These are phyloP conservation scores for Ictalurus punctatus DNA, from an alignment of 2,113 vertebrate genomes.

Conservation along the genomic window DNA sequence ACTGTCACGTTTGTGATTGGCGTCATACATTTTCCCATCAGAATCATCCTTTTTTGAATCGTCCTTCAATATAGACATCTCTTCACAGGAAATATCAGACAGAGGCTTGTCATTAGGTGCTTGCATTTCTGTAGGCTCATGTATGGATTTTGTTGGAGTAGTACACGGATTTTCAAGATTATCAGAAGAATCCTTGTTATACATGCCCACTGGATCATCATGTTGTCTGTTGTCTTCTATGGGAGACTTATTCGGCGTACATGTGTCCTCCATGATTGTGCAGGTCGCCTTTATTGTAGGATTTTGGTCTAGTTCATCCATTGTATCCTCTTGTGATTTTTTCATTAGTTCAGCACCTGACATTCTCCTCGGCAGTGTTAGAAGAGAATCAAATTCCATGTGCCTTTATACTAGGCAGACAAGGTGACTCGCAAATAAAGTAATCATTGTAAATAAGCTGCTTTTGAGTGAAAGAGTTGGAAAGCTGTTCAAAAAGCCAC, in stretches of 20 bases:
- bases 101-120: neutral
- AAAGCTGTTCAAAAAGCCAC: neutral
- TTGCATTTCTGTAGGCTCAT: neutral
- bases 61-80: neutral
- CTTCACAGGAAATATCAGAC: neutral
- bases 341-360: constrained; percentile 21
- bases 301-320: constrained; percentile 8
- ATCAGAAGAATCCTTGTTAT: neutral
- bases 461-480: neutral
- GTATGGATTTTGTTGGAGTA: neutral
- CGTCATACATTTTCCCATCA: neutral
- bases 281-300: neutral
- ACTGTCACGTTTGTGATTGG: neutral
- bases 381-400: constrained; percentile 21
- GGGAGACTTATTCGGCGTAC: neutral
- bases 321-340: neutral
- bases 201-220: neutral
- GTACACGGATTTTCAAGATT: neutral
- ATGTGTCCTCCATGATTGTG: neutral
- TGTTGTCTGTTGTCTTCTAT: neutral
- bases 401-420: neutral
- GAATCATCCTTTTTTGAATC: constrained; percentile 4
- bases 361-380: constrained; percentile 1
- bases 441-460: constrained; percentile 6
- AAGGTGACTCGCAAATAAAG: neutral